phyloP scores from a whole-genome alignment of 2,113 vertebrate species.

The Alethe diademata region DNA sequence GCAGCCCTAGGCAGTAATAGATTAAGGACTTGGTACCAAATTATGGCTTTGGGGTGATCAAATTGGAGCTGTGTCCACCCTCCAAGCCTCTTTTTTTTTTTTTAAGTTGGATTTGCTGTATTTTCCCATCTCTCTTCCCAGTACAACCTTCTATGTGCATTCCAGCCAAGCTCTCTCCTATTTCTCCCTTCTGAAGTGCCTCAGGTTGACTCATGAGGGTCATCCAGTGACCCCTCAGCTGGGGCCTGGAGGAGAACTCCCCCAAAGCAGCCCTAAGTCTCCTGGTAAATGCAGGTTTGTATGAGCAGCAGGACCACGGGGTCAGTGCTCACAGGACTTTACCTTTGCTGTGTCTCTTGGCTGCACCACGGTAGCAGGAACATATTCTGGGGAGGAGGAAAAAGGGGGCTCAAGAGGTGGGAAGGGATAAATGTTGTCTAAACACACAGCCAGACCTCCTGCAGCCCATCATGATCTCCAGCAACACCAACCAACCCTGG shows the following conservation, averaged over 20 bases:
- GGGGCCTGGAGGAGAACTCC: background rate
- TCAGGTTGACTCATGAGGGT: background rate
- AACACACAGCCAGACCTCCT: background rate
- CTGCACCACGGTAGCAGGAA: background rate
- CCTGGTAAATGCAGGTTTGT: background rate
- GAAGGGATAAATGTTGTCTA: accelerated
- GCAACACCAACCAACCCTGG: background rate
- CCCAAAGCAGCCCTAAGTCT: background rate
- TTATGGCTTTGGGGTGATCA: background rate
- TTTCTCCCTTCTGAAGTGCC: background rate
- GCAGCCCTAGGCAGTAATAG: background rate
- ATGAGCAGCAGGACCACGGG: accelerated
- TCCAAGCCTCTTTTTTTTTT: background rate
- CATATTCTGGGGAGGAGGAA: background rate
- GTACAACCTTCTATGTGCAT: accelerated
- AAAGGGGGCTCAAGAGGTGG: background rate
- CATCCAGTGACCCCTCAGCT: background rate
- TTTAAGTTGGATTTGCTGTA: background rate
- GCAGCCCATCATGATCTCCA: background rate
- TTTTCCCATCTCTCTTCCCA: background rate
- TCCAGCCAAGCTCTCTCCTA: background rate
- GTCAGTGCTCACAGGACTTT: accelerated
- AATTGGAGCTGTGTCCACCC: background rate
- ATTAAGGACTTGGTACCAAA: background rate
- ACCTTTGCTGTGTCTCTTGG: constrained; percentile 57